Evolutionary conservation across 1,140 invertebrate genomes (phyloP).

Genomic region (Diorhabda elongata): DNA sequence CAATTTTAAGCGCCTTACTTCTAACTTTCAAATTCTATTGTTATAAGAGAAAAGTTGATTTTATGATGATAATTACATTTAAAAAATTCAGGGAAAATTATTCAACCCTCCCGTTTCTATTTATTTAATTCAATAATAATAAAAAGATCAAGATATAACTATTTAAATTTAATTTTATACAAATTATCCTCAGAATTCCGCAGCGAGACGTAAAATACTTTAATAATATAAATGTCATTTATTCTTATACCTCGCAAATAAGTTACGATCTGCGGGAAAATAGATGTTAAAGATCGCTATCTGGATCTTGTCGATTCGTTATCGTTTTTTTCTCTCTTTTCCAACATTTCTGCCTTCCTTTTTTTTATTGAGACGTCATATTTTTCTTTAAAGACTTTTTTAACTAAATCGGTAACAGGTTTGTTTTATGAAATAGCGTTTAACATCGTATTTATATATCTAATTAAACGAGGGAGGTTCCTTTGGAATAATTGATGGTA

Average conservation of each 20-base stretch:
- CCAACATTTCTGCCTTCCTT: neutral
- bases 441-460: too few species aligned
- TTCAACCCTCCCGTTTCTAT: too few species aligned
- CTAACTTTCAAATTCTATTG: too few species aligned
- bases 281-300: slow-evolving; percentile 29
- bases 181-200: neutral
- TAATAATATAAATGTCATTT: neutral
- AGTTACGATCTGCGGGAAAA: slow-evolving; percentile 29
- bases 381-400: slow-evolving; percentile 24
- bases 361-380: slow-evolving; percentile 32
- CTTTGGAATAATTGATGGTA: too few species aligned
- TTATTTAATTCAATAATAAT: too few species aligned
- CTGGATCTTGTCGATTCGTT: slow-evolving; percentile 4
- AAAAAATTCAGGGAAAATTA: too few species aligned
- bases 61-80: too few species aligned
- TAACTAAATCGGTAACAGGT: neutral
- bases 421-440: too few species aligned
- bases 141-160: too few species aligned
- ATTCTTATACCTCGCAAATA: neutral
- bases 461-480: too few species aligned
- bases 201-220: neutral
- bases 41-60: too few species aligned
- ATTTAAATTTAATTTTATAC: neutral
- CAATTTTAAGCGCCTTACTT: too few species aligned
- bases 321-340: slow-evolving; percentile 23